Conservation (phyloP, 64 coral and sea anemone genomes). For the Astreopora myriophthalma region DNA sequence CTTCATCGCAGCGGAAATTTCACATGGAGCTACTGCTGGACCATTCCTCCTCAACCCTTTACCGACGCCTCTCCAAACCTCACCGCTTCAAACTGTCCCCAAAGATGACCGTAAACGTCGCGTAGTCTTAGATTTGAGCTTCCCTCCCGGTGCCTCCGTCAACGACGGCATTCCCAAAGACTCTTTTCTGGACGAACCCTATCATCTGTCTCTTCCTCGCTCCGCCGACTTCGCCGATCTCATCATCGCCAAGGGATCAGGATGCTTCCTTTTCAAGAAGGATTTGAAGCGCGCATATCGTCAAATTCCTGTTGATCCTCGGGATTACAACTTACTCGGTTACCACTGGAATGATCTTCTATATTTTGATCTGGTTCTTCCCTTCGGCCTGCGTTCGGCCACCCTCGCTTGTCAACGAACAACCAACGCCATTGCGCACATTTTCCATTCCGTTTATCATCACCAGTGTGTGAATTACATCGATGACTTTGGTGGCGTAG, state of each 20-base stretch:
- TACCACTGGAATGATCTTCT: constrained; percentile 20
- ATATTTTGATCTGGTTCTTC: constrained; percentile 38
- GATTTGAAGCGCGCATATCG: constrained; percentile 45
- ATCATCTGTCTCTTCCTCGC: neutral
- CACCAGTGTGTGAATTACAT: constrained; percentile 6
- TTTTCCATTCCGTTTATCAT: neutral
- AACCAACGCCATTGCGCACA: constrained; percentile 68
- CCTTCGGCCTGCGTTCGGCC: constrained; percentile 53
- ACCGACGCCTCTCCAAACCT: neutral
- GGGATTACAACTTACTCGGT: constrained; percentile 32
- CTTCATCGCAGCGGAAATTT: neutral
- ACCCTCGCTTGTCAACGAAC: constrained; percentile 57
- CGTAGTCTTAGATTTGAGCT: constrained; percentile 3
- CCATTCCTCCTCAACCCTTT: neutral
- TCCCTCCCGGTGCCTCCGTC: neutral
- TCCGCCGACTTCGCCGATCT: neutral
- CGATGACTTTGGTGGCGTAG: constrained; percentile 58
- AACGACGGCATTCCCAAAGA: constrained; percentile 11
- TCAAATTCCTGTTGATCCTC: constrained; percentile 33
- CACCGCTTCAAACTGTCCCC: neutral
- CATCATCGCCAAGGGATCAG: neutral
- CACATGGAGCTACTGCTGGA: neutral
- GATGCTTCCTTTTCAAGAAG: constrained; percentile 31
- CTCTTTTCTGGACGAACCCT: neutral
- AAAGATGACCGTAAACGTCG: neutral